Evolutionary conservation across 2,113 vertebrate genomes (phyloP).

Genomic region (Chaetodon auriga): DNA sequence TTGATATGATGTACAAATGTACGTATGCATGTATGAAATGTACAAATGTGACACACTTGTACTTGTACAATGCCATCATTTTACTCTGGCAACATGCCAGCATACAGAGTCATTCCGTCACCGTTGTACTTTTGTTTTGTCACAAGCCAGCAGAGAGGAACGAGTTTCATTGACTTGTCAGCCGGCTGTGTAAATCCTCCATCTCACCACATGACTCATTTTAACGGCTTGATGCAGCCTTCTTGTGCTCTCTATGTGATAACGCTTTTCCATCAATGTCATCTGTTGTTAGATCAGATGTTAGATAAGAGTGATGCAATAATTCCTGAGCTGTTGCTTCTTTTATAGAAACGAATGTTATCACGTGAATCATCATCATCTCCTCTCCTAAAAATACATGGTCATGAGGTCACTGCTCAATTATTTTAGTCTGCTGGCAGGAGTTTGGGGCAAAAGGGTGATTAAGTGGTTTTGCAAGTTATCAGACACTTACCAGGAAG

Average conservation of each 20-base stretch:
- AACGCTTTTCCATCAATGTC: not conserved
- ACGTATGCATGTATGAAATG: no score
- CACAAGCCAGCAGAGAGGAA: constrained; percentile 2
- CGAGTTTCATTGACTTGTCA: not conserved
- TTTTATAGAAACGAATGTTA: constrained; percentile 1
- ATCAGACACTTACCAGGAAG: constrained; percentile 86
- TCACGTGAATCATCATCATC: constrained; percentile 26
- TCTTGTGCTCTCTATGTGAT: not conserved
- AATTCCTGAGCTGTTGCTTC: not conserved
- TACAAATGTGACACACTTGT: no score
- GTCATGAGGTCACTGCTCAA: constrained; percentile 55
- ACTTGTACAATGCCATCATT: no score
- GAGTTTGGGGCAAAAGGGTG: constrained; percentile 65
- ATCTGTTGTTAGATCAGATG: not conserved
- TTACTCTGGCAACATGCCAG: no score
- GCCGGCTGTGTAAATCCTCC: not conserved
- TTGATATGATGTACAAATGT: not conserved
- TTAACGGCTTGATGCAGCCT: not conserved
- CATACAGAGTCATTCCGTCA: not conserved
- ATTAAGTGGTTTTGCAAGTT: constrained; percentile 82
- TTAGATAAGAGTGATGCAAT: not conserved
- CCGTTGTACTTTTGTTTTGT: not conserved
- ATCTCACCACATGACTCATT: not conserved
- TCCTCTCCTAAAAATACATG: constrained; percentile 61
- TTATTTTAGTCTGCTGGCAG: constrained; percentile 66